These are phyloP conservation scores for Eulimnadia texana DNA, from an alignment of 1,140 invertebrate genomes.

Conservation along the genomic window DNA sequence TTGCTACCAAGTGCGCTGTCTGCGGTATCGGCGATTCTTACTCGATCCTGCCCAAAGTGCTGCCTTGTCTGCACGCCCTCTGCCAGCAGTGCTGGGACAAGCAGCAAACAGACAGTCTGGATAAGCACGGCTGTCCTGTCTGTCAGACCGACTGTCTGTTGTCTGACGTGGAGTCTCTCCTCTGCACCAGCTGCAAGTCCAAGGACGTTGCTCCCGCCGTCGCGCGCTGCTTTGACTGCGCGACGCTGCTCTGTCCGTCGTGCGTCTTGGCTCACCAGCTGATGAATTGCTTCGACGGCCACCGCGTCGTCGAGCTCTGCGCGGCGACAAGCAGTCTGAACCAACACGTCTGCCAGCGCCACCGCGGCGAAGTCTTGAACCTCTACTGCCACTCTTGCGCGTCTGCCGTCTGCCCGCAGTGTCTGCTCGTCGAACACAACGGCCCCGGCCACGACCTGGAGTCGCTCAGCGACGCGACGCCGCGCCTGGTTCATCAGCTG, in stretches of 20 bases:
- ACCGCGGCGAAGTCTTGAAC: conserved; percentile 74
- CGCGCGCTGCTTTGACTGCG: conserved; percentile 76
- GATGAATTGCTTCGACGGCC: conserved; percentile 96
- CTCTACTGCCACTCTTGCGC: conserved; percentile 84
- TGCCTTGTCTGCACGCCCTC: conserved; percentile 69
- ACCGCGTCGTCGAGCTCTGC: conserved; percentile 60
- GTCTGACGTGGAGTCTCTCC: background rate
- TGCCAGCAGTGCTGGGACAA: conserved; percentile 65
- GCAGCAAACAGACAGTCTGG: conserved; percentile 28
- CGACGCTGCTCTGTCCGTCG: conserved; percentile 84
- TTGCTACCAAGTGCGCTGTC: conserved; percentile 48
- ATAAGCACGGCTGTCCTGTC: conserved; percentile 64
- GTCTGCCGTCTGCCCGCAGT: conserved; percentile 84
- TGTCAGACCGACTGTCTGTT: conserved; percentile 46
- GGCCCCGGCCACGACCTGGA: conserved; percentile 14
- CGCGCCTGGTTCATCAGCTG: conserved; percentile 7
- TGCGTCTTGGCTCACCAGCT: conserved; percentile 96
- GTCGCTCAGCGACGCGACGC: conserved; percentile 9
- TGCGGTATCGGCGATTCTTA: conserved; percentile 58
- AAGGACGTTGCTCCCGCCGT: conserved; percentile 53
- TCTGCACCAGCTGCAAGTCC: conserved; percentile 72
- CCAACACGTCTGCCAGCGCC: conserved; percentile 44
- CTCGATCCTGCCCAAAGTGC: conserved; percentile 41
- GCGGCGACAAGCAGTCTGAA: background rate
- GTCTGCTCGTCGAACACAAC: conserved; percentile 70